Base-by-base conservation (phyloP, 2,888 invertebrate species). In the Drosophila phalerata region DNA sequence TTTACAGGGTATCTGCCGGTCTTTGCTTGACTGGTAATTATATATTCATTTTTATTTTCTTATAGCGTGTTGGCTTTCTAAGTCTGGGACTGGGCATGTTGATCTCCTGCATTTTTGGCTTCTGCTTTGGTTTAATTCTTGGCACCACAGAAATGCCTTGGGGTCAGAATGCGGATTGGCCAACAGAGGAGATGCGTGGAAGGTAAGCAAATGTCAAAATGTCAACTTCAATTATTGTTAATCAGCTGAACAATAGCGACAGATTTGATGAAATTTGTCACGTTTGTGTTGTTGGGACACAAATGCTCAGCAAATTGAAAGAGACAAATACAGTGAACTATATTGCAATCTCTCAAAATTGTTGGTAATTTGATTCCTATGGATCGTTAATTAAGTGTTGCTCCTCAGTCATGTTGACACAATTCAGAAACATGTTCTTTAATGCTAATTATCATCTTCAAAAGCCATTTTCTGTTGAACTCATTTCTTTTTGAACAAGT, bases 161-260 rank as follows among this genome's bases (percentile, higher is more conserved):
- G 95, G 96, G 96, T 9, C 82, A 80, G 28, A 95, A 94, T 72
- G 94, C 94, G 5, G 95, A 96, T 77, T 96, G 96, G 95, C 96
- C 96, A 2, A 96, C 96, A 0, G 95, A 95, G 76, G 96, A 96
- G 92, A 96, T 96, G 96, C 95, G 95, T 83, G 95, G 94, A 85
- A 94, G 96, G 96, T 96, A 91, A 90, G 86, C 60, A 11, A 30
- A 49, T 25, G 53, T 10, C 15, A 34, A 34, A 37, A 25, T 37
- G n/a, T 37, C 25, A 17, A 40, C 30, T 25, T 55, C 38, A 69
- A 70, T 83, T 78, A 80, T 58, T 56, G 67, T 53, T 66, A 75
- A 81, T 86, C 68, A 71, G 32, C 11, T 22, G 40, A 71, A 77
- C 69, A 85, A 82, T 69, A 61, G 64, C 40, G 6, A 42, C 17